Evolutionary conservation across 1,140 invertebrate genomes (phyloP).

Genomic region (Drosophila watanabei): DNA sequence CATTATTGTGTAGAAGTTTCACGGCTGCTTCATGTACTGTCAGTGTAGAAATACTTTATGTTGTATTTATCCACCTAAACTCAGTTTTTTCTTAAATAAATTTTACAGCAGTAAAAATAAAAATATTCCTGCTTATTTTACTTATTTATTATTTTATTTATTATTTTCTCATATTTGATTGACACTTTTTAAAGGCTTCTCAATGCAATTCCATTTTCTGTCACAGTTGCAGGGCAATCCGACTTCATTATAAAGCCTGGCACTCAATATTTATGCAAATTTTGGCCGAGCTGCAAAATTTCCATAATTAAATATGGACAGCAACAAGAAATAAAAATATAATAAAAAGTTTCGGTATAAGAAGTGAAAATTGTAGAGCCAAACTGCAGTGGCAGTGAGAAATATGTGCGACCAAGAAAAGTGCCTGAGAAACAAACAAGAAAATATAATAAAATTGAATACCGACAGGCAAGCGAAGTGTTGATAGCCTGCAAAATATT

Average conservation of each 20-base stretch:
- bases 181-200: slow-evolving; percentile 2
- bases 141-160: no score
- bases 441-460: slow-evolving; percentile 20
- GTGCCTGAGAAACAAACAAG: slow-evolving; percentile 35
- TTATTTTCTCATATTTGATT: slow-evolving; percentile 11
- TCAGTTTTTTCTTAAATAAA: not conserved
- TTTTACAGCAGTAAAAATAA: no score
- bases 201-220: slow-evolving; percentile 17
- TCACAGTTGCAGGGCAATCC: slow-evolving; percentile 34
- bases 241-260: slow-evolving; percentile 47
- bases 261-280: slow-evolving; percentile 80
- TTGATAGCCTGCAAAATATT: slow-evolving; percentile 13
- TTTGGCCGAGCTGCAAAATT: slow-evolving; percentile 55
- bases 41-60: not conserved
- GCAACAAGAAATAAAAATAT: slow-evolving; percentile 30
- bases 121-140: no score
- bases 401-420: slow-evolving; percentile 67
- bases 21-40: not conserved
- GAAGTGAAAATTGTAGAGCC: slow-evolving; percentile 52
- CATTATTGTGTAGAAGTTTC: not conserved
- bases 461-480: not conserved
- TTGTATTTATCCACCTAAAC: not conserved
- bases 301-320: slow-evolving; percentile 75
- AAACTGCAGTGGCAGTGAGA: slow-evolving; percentile 47
- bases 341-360: slow-evolving; percentile 44